phyloP scores from a whole-genome alignment of 2,113 vertebrate species.

The Dolichallabes microphthalmus region DNA sequence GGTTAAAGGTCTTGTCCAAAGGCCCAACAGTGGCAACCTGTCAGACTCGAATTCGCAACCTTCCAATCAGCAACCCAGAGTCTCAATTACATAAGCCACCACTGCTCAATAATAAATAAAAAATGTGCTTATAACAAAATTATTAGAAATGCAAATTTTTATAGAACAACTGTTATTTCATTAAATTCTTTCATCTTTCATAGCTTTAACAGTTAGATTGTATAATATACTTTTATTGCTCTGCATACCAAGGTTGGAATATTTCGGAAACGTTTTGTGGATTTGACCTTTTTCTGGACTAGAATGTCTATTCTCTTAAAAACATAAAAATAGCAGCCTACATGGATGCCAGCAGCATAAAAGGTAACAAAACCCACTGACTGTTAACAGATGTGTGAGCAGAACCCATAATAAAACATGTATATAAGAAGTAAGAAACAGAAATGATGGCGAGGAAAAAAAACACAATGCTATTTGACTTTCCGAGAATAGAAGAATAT shows the following conservation, averaged over 20 bases:
- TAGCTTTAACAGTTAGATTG: background rate
- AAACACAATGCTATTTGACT: background rate
- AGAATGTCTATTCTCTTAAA: background rate
- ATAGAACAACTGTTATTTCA: background rate
- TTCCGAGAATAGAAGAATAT: background rate
- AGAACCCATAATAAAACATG: constrained; percentile 1
- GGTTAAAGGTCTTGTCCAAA: no score
- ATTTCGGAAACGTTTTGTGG: background rate
- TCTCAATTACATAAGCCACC: no score
- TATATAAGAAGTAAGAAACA: background rate
- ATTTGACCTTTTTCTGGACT: constrained; percentile 3
- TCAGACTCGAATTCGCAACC: no score
- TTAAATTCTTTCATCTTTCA: background rate
- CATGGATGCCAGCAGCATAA: background rate
- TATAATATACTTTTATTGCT: background rate
- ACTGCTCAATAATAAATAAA: background rate
- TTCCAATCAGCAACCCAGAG: no score
- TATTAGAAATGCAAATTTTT: background rate
- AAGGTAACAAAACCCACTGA: background rate
- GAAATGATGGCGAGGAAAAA: background rate
- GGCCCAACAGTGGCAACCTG: no score
- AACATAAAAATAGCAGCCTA: background rate
- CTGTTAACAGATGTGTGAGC: background rate
- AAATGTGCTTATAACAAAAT: background rate
- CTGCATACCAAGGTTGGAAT: background rate